Percentiles rank a stretch among this genome's conserved stretches.
Evolutionary conservation across 2,888 invertebrate species (phyloP).

Genomic region (Antheraea yamamai): DNA sequence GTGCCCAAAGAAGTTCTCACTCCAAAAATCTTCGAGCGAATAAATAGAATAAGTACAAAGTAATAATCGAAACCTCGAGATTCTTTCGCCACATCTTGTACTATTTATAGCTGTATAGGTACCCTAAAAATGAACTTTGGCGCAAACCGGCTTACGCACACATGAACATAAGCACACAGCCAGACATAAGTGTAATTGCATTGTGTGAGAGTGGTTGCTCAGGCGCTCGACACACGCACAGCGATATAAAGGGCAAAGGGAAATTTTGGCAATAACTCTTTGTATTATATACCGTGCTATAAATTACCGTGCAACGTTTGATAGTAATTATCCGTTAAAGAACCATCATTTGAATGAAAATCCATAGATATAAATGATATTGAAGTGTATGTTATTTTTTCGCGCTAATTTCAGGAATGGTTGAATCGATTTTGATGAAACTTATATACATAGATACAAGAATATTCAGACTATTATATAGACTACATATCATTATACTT

Average conservation of each 20-base stretch:
- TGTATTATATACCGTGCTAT: slow-evolving; percentile 36
- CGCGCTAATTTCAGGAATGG: too few species aligned
- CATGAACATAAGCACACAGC: slow-evolving; percentile 35
- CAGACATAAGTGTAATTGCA: slow-evolving; percentile 12
- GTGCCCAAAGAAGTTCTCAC: too few species aligned
- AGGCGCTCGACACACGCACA: slow-evolving; percentile 48
- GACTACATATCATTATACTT: too few species aligned
- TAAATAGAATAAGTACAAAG: not conserved
- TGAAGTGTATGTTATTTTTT: too few species aligned
- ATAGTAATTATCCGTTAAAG: not conserved
- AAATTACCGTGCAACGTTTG: slow-evolving; percentile 30
- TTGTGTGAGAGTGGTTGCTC: slow-evolving; percentile 32
- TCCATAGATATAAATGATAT: too few species aligned
- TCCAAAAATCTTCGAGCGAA: not conserved
- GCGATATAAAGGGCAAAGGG: slow-evolving; percentile 67
- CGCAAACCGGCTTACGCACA: slow-evolving; percentile 67
- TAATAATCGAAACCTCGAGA: slow-evolving; percentile 17
- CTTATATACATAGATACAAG: too few species aligned
- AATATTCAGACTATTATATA: too few species aligned
- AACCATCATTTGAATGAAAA: too few species aligned
- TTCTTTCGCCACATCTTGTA: slow-evolving; percentile 19
- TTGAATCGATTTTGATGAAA: too few species aligned
- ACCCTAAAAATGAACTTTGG: slow-evolving; percentile 65
- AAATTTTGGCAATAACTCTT: slow-evolving; percentile 77
- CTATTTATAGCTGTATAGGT: slow-evolving; percentile 45